Evolutionary conservation across 2,888 invertebrate species (phyloP).

Genomic region (Eutolmus rufibarbis): DNA sequence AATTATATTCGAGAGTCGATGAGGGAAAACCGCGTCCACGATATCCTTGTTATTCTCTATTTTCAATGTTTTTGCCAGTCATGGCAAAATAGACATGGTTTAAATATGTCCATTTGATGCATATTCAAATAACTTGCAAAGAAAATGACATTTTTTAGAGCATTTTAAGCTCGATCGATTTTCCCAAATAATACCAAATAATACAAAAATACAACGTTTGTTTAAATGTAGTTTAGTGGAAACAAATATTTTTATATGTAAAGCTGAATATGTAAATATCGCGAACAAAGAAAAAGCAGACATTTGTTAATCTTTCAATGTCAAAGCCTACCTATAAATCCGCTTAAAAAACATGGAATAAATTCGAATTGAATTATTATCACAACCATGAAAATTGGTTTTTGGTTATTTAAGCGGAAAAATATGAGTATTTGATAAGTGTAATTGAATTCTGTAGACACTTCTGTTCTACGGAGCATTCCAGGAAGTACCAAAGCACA

Average conservation of each 20-base stretch:
- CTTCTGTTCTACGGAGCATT: not conserved
- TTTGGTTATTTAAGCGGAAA: not conserved
- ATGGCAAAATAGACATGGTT: too few species aligned
- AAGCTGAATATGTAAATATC: not conserved
- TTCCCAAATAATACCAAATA: too few species aligned
- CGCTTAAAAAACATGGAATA: not conserved
- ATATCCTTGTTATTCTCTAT: too few species aligned
- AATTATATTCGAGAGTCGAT: too few species aligned
- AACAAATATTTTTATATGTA: not conserved
- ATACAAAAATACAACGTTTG: not conserved
- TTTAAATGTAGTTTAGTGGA: not conserved
- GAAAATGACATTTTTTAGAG: too few species aligned
- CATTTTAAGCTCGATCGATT: too few species aligned
- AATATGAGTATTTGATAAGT: not conserved
- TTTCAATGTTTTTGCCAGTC: too few species aligned
- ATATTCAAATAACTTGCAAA: too few species aligned
- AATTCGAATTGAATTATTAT: not conserved
- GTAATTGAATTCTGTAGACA: not conserved
- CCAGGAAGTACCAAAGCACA: too few species aligned
- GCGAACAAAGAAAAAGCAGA: not conserved
- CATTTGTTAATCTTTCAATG: not conserved
- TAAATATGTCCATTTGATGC: too few species aligned
- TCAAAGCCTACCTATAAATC: not conserved
- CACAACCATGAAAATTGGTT: not conserved
- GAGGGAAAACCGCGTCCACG: too few species aligned